Conservation (phyloP, 2,113 vertebrate species). For the Pedetes capensis region DNA sequence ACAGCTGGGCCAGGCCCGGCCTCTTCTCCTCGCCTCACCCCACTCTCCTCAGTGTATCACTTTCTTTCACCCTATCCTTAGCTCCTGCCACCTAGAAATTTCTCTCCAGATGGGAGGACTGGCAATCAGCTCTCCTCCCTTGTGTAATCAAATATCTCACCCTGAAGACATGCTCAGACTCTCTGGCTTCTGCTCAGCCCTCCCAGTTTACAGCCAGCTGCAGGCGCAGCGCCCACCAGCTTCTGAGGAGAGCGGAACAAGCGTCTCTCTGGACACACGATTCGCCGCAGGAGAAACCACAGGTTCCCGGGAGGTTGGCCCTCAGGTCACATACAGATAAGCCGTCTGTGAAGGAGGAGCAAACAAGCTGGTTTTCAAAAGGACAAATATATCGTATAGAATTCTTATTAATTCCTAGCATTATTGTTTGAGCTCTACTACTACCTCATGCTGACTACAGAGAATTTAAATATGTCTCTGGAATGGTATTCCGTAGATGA, state of each 20-base stretch:
- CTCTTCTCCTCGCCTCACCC: conserved; percentile 60
- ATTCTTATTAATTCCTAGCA: background rate
- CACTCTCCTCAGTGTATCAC: background rate
- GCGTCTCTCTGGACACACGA: conserved; percentile 54
- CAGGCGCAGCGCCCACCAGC: background rate
- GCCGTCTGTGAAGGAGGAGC: background rate
- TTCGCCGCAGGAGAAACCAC: conserved; percentile 63
- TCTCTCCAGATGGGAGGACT: conserved; percentile 73
- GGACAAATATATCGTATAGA: background rate
- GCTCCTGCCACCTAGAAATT: conserved; percentile 65
- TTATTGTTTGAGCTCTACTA: background rate
- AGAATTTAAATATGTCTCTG: background rate
- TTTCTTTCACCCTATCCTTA: conserved; percentile 55
- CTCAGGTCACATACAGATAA: background rate
- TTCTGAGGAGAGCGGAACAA: conserved; percentile 64
- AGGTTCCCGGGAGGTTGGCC: background rate
- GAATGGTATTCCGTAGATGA: background rate
- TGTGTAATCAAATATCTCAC: conserved; percentile 81
- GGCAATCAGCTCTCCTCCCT: conserved; percentile 66
- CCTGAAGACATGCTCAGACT: conserved; percentile 79
- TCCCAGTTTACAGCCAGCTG: conserved; percentile 66
- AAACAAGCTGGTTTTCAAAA: background rate
- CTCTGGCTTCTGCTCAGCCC: conserved; percentile 67
- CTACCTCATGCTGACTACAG: background rate
- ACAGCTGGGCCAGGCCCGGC: background rate